Evolutionary conservation across 2,797 vertebrate species (phyloP), one percentile per base, ranked within the genome.

Genomic region (Sebastes itinus): DNA sequence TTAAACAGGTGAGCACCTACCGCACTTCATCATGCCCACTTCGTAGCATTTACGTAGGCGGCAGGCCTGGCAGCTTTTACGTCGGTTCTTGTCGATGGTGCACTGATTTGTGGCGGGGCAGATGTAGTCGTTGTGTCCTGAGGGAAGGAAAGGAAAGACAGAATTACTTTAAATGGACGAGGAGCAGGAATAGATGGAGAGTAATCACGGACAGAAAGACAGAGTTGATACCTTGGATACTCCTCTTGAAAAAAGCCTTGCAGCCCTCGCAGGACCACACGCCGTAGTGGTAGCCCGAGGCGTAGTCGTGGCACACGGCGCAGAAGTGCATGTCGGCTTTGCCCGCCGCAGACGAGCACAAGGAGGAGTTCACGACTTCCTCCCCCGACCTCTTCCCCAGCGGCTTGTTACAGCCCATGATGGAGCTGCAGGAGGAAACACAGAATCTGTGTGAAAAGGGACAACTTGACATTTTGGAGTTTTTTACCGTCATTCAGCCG

Each of bases 21-120:
- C 98, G 10, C 97, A 98, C 90, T 99, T 99, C 95, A 98, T 98
- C 98, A 99, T 99, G 49, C 98, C 98, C 8, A 98, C 98, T 97
- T 99, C 97, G 2, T 98, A 98, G 90, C 98, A 99, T 75, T 99
- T 99, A n/a, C 98, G 96, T 0, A 99, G 96, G 4, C 98, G 96
- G 83, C 98, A 99, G 5, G 98, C 98, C 92, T 99, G 98, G 94
- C 98, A 99, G 95, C 98, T 99, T 82, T 99, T 99, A 72, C 98
- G 96, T 0, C 98, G 94, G 93, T 99, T 99, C 93, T 99, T 99
- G 82, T 99, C 98, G 54, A 99, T 99, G 0, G 98, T 99, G 94
- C 98, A 99, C 61, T 99, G 98, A 74, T 99, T 99, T 16, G 98
- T 99, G 16, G 98, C 98, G 1, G 98, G 98, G 82, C 98, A 99